These are phyloP conservation scores for Centrocercus urophasianus DNA, from an alignment of 2,113 vertebrate genomes.

Conservation along the genomic window DNA sequence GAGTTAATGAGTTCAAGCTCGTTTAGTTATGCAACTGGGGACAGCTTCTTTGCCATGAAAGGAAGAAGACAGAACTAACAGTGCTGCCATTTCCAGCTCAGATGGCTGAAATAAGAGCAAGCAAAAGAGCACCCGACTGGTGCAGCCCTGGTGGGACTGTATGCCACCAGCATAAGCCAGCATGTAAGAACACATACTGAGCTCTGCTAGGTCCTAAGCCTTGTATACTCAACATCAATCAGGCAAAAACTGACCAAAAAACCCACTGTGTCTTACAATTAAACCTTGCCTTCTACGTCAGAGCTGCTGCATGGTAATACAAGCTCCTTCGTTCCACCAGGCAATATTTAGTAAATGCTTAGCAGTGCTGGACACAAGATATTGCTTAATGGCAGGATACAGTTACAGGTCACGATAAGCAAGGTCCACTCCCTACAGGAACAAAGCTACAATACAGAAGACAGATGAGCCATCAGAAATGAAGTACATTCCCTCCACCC, in stretches of 20 bases:
- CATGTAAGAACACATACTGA: accelerated
- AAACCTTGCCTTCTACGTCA: background rate
- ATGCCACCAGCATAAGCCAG: background rate
- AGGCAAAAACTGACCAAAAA: background rate
- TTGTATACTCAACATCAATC: no score
- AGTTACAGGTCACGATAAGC: background rate
- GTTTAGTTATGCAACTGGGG: background rate
- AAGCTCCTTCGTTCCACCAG: background rate
- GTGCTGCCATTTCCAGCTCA: background rate
- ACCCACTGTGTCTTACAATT: accelerated
- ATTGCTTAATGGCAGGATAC: background rate
- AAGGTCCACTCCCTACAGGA: background rate
- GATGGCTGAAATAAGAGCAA: background rate
- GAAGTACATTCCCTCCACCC: background rate
- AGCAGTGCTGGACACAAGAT: background rate
- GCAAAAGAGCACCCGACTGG: background rate
- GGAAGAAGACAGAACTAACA: background rate
- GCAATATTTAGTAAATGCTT: background rate
- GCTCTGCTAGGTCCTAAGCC: background rate
- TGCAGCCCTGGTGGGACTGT: background rate
- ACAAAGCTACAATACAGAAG: background rate
- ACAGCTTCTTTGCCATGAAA: background rate
- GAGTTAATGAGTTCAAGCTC: background rate
- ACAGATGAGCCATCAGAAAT: background rate
- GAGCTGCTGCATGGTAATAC: background rate